Conservation (phyloP, 2,113 vertebrate species). For the Ctenodactylus gundi region DNA sequence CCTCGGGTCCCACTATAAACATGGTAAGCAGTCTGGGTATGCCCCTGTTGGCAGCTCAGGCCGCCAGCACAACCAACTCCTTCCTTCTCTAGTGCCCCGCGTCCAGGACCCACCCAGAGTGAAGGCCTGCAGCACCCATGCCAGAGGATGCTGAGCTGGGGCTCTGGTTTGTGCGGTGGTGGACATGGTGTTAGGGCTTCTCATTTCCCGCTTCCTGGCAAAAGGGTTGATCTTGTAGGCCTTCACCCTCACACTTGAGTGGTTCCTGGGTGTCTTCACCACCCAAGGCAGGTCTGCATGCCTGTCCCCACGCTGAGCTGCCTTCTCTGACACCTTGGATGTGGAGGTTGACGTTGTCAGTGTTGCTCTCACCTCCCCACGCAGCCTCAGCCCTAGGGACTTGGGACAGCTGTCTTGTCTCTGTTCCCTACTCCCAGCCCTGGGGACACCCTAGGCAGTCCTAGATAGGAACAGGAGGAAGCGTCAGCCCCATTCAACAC, state of each 20-base stretch:
- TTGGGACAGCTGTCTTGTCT: not conserved
- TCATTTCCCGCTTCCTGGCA: slow-evolving; percentile 69
- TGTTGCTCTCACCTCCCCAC: not conserved
- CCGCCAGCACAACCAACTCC: slow-evolving; percentile 94
- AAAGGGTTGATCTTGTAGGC: slow-evolving; percentile 75
- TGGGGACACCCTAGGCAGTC: slow-evolving; percentile 56
- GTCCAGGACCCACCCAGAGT: slow-evolving; percentile 70
- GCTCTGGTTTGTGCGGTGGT: slow-evolving; percentile 64
- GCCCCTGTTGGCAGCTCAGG: slow-evolving; percentile 86
- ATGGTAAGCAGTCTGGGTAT: slow-evolving; percentile 86
- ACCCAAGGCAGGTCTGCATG: not conserved
- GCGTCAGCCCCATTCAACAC: not conserved
- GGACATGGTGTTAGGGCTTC: slow-evolving; percentile 72
- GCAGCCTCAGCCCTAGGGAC: not conserved
- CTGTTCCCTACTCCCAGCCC: not conserved
- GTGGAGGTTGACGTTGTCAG: not conserved
- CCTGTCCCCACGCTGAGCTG: not conserved
- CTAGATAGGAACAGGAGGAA: slow-evolving; percentile 38
- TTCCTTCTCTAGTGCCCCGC: slow-evolving; percentile 93
- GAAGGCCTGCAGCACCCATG: not conserved
- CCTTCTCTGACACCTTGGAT: not conserved
- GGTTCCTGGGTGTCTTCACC: fast-evolving
- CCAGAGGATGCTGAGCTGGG: slow-evolving; percentile 65
- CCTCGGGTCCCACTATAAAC: slow-evolving; percentile 84
- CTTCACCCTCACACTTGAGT: slow-evolving; percentile 2